phyloP scores from a whole-genome alignment of 2,113 vertebrate species.

The Callospermophilus lateralis region DNA sequence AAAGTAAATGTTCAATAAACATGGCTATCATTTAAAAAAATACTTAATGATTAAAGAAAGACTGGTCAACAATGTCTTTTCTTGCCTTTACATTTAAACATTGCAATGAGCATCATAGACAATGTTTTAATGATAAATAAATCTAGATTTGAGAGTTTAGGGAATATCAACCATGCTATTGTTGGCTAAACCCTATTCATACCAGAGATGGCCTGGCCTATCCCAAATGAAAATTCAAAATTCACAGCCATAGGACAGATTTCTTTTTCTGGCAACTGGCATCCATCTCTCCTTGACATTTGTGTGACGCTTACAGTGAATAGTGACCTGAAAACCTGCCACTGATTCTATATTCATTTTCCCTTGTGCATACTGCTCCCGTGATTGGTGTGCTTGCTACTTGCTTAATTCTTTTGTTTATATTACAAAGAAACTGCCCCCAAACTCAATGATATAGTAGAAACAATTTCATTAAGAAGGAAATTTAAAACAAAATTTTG shows the following conservation, averaged over 20 bases:
- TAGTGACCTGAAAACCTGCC: background rate
- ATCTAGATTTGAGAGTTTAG: background rate
- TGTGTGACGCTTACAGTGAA: background rate
- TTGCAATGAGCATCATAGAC: background rate
- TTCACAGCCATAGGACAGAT: background rate
- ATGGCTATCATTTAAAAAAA: background rate
- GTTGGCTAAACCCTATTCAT: background rate
- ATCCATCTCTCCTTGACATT: background rate
- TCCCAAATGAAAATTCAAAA: background rate
- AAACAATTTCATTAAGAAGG: background rate
- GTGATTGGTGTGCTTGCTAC: background rate
- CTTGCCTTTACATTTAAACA: background rate
- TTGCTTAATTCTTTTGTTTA: background rate
- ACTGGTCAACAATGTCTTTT: background rate
- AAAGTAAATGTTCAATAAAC: background rate
- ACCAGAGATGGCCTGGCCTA: fast-evolving
- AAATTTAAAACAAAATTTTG: background rate
- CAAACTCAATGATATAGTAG: background rate
- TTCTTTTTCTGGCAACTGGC: background rate
- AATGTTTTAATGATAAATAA: background rate
- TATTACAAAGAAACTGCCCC: background rate
- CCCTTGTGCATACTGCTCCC: background rate
- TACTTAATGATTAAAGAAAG: background rate
- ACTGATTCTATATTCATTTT: background rate
- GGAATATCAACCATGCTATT: background rate